These are phyloP conservation scores for Proterorhinus semilunaris DNA, from an alignment of 2,113 vertebrate species.

Conservation along the genomic window DNA sequence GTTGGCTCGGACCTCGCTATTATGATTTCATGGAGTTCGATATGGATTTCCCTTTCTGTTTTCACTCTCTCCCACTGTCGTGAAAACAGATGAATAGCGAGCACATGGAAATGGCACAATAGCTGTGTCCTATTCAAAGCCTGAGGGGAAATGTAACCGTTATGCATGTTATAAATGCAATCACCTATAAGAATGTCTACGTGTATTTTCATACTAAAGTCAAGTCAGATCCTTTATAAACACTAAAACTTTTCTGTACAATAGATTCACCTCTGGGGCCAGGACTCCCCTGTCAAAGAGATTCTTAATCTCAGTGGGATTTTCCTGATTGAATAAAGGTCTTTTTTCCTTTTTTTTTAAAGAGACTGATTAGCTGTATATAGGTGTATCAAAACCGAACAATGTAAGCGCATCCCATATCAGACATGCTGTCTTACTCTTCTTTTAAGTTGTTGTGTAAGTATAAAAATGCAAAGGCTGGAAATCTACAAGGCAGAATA, in stretches of 20 bases:
- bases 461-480: constrained; percentile 4
- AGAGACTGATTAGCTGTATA: too few relatives aligned
- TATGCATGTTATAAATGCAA: not conserved
- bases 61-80: constrained; percentile 34
- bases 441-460: not conserved
- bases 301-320: too few relatives aligned
- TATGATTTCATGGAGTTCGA: constrained; percentile 65
- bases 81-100: constrained; percentile 30
- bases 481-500: constrained; percentile 38
- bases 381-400: not conserved
- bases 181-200: not conserved
- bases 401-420: not conserved
- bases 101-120: constrained; percentile 3
- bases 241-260: not conserved
- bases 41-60: constrained; percentile 46
- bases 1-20: constrained; percentile 55
- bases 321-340: too few relatives aligned
- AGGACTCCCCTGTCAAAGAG: too few relatives aligned
- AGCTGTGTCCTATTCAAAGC: constrained; percentile 9
- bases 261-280: too few relatives aligned
- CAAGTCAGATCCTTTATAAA: constrained; percentile 14
- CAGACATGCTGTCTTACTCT: not conserved
- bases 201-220: not conserved
- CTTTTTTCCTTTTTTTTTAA: too few relatives aligned
- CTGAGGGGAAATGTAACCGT: not conserved